Base-by-base conservation (phyloP, 1,140 invertebrate genomes). In the Drosophila gunungcola region DNA sequence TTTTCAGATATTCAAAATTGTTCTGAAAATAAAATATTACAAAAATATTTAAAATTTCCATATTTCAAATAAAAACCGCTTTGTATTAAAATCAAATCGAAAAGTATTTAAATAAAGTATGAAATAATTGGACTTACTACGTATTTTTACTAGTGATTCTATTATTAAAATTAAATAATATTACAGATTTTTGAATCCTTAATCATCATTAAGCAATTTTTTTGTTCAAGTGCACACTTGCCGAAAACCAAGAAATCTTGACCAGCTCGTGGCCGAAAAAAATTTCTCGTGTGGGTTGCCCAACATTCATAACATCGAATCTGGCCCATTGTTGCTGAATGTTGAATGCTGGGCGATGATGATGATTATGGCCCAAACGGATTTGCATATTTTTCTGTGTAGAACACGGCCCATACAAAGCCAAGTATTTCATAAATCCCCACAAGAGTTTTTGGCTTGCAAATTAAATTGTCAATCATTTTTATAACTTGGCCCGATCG, bases 401-500 rank as follows among this genome's bases (percentile, higher is more conserved):
- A 77, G 46, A 61, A 73, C 75, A 63, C 61, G 58, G 43, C 58
- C 58, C 73, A 79, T 58, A 83, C 78, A 81, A 63, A 64, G 67
- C 64, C 65, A 62, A 81, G 65, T 80, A 89, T 88, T 89, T 78
- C 64, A 73, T 84, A 88, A 89, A 83, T 89, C 75, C 80, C 67
- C 73, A 64, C 84, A 89, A 76, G 69, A 86, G 79, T 51, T 68
- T 76, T 68, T 61, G 55, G 43, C 69, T 86, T 80, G 69, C 77
- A 90, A 90, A 90, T 90, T 90, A 90, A 90, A 90, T 90, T 90
- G 86, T 90, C 86, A 90, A 88, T 90, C 86, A 90, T 91, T 90
- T 90, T 90, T 90, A 86, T 86, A 86, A 73, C 81, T 53, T 65
- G 82, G 57, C 73, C 73, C 64, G 61, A 56, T 70, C 65, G 53